Evolutionary conservation across 2,888 invertebrate species (phyloP).

Genomic region (Camponotus fellah): DNA sequence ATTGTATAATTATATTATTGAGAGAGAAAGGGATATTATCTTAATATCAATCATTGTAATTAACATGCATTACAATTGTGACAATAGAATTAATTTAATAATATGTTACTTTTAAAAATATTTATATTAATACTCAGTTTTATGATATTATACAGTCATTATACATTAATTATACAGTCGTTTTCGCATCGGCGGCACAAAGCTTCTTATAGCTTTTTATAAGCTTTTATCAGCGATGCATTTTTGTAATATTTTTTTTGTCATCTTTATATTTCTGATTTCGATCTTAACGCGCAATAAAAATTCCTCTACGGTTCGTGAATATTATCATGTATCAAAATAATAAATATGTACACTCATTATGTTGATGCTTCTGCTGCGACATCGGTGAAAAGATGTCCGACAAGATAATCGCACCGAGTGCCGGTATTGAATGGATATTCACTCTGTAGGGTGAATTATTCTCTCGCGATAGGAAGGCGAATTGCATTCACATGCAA

Average conservation of each 20-base stretch:
- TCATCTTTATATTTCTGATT: neutral
- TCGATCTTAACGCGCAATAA: neutral
- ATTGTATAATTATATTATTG: neutral
- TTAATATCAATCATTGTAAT: neutral
- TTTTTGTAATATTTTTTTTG: neutral
- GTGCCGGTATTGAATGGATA: conserved; percentile 53
- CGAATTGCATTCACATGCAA: conserved; percentile 60
- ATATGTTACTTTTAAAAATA: neutral
- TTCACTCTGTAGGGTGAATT: conserved; percentile 49
- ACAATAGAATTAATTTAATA: neutral
- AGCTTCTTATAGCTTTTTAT: no score
- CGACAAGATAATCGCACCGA: conserved; percentile 36
- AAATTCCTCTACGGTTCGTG: neutral
- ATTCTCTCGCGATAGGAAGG: conserved; percentile 59
- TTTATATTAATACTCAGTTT: neutral
- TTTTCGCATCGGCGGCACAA: neutral
- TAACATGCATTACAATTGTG: neutral
- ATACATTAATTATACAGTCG: neutral
- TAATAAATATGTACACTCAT: conserved; percentile 17
- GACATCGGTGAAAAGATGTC: conserved; percentile 34
- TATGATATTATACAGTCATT: no score
- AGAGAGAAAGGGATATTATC: neutral
- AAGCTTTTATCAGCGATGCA: neutral
- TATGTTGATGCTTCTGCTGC: conserved; percentile 1
- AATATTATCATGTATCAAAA: neutral